Evolutionary conservation across 2,113 vertebrate genomes (phyloP).

Genomic region (Haplochromis vanheusdeni): DNA sequence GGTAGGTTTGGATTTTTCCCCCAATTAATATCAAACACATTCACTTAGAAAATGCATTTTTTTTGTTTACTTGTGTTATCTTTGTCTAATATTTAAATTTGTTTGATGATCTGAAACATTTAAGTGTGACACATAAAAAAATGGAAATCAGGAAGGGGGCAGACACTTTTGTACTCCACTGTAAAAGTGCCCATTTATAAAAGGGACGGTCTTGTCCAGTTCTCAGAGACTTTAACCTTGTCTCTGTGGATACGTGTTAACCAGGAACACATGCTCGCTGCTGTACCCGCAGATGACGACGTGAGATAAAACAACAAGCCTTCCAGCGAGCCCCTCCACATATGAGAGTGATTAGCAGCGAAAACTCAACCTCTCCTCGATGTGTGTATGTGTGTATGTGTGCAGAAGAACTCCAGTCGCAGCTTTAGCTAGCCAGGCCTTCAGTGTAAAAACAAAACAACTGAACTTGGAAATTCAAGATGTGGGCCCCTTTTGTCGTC

Average conservation of each 20-base stretch:
- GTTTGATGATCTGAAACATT: background rate
- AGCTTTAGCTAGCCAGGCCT: slow-evolving; percentile 18
- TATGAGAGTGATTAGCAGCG: slow-evolving; percentile 50
- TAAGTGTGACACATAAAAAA: background rate
- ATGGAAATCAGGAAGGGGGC: background rate
- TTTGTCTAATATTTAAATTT: background rate
- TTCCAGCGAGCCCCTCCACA: slow-evolving; percentile 24
- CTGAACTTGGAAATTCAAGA: slow-evolving; percentile 40
- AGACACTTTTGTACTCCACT: background rate
- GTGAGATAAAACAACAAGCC: slow-evolving; percentile 45
- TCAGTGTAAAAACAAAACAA: slow-evolving; percentile 36
- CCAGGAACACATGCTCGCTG: slow-evolving; percentile 30
- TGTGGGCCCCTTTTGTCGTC: slow-evolving; percentile 30
- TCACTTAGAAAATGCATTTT: background rate
- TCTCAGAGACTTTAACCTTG: background rate
- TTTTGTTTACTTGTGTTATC: background rate
- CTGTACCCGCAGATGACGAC: slow-evolving; percentile 6
- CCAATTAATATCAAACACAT: background rate
- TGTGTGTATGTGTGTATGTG: background rate
- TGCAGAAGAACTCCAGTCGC: background rate
- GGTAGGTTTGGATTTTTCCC: background rate
- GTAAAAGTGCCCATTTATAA: background rate
- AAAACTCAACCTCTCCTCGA: slow-evolving; percentile 22
- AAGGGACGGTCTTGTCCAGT: background rate
- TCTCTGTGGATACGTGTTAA: slow-evolving; percentile 12